A percentile compares a stretch with the other conserved stretches of the same genome.
These are phyloP conservation scores for Formicarius rufipectus DNA, from an alignment of 2,113 vertebrate species.

Conservation along the genomic window DNA sequence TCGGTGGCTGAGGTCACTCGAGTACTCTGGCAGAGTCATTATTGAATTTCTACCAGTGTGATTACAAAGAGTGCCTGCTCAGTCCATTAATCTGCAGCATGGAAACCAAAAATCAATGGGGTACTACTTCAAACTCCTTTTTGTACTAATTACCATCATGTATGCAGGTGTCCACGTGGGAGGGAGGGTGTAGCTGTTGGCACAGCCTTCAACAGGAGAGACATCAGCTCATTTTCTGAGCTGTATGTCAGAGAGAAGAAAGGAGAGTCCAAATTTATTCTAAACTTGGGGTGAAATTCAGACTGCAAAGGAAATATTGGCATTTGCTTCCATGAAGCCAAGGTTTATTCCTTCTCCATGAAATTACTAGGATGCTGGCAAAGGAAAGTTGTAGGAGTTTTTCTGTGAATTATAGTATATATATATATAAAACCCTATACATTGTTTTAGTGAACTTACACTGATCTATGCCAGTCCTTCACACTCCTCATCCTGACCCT, in stretches of 20 bases:
- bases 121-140: conserved; percentile 30
- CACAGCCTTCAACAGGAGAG: background rate
- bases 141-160: conserved; percentile 4
- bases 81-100: conserved; percentile 60
- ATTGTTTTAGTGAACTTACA: background rate
- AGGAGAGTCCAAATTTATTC: background rate
- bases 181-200: background rate
- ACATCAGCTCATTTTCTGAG: background rate
- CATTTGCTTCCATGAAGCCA: background rate
- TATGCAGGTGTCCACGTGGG: background rate
- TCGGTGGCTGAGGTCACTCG: conserved; percentile 22
- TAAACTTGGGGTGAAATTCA: background rate
- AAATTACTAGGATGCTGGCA: background rate
- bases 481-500: background rate
- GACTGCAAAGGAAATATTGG: background rate
- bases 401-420: background rate
- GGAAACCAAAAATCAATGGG: conserved; percentile 58
- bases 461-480: background rate
- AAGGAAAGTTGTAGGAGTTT: background rate
- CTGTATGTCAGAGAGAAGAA: background rate
- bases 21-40: conserved; percentile 34
- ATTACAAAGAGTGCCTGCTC: conserved; percentile 35
- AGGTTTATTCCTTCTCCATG: background rate
- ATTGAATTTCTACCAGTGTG: conserved; percentile 50
- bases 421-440: background rate